Conservation (phyloP, 1,140 invertebrate genomes). For the Halictus rubicundus region DNA sequence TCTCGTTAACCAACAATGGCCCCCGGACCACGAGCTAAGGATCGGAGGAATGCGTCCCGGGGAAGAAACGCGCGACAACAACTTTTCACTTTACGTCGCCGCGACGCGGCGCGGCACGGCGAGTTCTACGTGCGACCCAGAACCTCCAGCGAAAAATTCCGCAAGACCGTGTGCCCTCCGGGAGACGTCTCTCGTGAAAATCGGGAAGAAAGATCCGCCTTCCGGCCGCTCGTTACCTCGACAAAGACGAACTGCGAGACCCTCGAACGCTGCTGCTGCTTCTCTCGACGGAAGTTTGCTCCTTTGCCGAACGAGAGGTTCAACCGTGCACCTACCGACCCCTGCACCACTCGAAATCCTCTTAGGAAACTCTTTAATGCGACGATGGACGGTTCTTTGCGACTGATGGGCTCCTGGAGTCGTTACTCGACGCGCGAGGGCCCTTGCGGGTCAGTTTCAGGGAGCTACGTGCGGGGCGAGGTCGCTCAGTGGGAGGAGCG, state of each 20-base stretch:
- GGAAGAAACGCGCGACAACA: conserved; percentile 45
- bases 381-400: neutral
- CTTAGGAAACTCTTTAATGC: neutral
- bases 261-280: conserved; percentile 4
- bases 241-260: neutral
- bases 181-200: neutral
- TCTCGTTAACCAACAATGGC: conserved; percentile 71
- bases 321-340: neutral
- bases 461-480: no score
- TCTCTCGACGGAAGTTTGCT: neutral
- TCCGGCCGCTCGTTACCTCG: neutral
- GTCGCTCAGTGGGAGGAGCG: no score
- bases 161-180: neutral
- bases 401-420: neutral
- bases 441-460: no score
- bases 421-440: no score
- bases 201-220: neutral
- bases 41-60: conserved; percentile 12
- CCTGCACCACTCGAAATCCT: neutral
- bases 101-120: no score
- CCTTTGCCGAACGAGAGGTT: neutral
- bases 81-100: conserved; percentile 65
- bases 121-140: conserved; percentile 54
- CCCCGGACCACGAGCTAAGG: conserved; percentile 30
- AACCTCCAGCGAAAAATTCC: neutral